Evolutionary conservation across 2,113 vertebrate species (phyloP), one percentile per base, ranked within the genome.

Genomic region (Caranx melampygus): DNA sequence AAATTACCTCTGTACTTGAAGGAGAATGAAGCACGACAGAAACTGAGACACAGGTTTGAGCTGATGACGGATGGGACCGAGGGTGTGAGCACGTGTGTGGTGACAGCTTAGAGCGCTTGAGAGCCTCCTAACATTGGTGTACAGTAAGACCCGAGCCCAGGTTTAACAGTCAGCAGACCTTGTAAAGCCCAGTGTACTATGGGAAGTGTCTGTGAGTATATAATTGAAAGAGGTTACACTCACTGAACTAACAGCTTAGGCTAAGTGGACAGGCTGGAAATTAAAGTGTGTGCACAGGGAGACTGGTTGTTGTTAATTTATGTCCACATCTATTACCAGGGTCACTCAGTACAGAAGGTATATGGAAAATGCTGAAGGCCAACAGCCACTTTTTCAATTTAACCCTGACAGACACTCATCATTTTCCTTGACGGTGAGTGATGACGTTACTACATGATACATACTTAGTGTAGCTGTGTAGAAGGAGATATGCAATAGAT

Each of bases 161-260:
- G 51, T 82, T 79, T 58, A 79, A 62, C 64, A 44, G 69, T 59
- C 52, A 61, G 44, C 57, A 71, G 44, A 73, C 60, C 72, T 9
- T 35, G 63, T 61, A 72, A 49, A 78, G 57, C 47, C 52, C 63
- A 45, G 20, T 73, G 42, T 72, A 40, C 63, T 60, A 55, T 71
- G 67, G 63, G 72, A 31, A 87, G 76, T 68, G 21, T 58, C 52
- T 16, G 40, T 26, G 55, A 44, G 42, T 42, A 52, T 49, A 61
- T 87, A 81, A 88, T 82, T 79, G 72, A 69, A 67, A 67, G 40
- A 16, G 42, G 73, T 80, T 21, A 34, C 31, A 76, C 15, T 26
- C 58, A 42, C n/a, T 47, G 73, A 83, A 63, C 37, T 11, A 55
- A 64, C 55, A 12, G 71, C 58, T 61, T 0, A 45, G 64, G 66